A percentile compares a stretch with the other conserved stretches of the same genome.
These are phyloP conservation scores for Hemithea aestivaria DNA, from an alignment of 2,888 invertebrate genomes.

Conservation along the genomic window DNA sequence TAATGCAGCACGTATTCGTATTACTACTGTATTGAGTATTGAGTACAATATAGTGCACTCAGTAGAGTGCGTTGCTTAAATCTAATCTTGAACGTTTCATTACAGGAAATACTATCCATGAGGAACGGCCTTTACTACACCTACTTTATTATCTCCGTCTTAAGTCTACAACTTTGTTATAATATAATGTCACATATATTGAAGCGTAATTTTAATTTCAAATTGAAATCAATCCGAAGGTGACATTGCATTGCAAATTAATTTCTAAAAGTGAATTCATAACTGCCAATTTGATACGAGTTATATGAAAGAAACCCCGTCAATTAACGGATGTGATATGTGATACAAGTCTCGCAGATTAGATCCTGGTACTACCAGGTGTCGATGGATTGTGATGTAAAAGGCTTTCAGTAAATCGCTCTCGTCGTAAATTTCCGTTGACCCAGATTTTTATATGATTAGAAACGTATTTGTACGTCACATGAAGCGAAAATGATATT, in stretches of 20 bases:
- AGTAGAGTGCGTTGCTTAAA: too few species aligned
- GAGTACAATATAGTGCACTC: too few species aligned
- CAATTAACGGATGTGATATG: slow-evolving; percentile 50
- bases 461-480: slow-evolving; percentile 62
- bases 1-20: too few species aligned
- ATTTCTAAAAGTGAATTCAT: slow-evolving; percentile 31
- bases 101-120: too few species aligned
- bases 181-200: slow-evolving; percentile 47
- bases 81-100: too few species aligned
- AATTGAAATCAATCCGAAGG: slow-evolving; percentile 52
- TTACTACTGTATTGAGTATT: too few species aligned
- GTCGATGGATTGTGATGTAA: slow-evolving; percentile 66
- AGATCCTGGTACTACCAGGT: slow-evolving; percentile 73
- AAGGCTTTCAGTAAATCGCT: slow-evolving; percentile 70
- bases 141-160: slow-evolving; percentile 46
- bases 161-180: too few species aligned
- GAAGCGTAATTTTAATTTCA: slow-evolving; percentile 62
- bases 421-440: slow-evolving; percentile 72
- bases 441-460: slow-evolving; percentile 73
- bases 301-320: slow-evolving; percentile 50
- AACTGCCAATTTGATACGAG: slow-evolving; percentile 39
- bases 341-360: slow-evolving; percentile 47
- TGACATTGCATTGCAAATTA: slow-evolving; percentile 58
- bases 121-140: too few species aligned
- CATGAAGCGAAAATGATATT: slow-evolving; percentile 68